phyloP scores from a whole-genome alignment of 1,140 invertebrate species.

The Calliopsis andreniformis region DNA sequence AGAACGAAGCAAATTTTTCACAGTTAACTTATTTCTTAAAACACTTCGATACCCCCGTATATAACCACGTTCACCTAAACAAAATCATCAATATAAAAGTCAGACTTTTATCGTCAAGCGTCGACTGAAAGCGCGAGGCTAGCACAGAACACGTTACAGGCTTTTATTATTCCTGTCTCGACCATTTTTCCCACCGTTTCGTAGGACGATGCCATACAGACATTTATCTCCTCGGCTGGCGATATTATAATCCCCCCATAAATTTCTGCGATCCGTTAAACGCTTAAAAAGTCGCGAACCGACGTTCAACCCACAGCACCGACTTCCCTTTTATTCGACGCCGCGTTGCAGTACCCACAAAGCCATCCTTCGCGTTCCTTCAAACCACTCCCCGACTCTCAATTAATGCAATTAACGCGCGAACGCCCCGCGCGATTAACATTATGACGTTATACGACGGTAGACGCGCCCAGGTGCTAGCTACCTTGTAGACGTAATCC shows the following conservation, averaged over 20 bases:
- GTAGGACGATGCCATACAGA: neutral
- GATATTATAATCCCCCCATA: slow-evolving; percentile 38
- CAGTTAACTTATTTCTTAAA: too few species aligned
- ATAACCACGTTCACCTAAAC: too few species aligned
- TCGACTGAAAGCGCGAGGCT: slow-evolving; percentile 4
- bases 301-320: neutral
- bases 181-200: slow-evolving; percentile 11
- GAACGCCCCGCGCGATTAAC: neutral
- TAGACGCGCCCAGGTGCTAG: neutral
- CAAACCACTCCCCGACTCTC: neutral
- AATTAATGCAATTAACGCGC: slow-evolving; percentile 14
- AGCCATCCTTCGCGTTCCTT: neutral
- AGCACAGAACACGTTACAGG: neutral
- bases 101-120: too few species aligned
- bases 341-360: neutral
- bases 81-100: too few species aligned
- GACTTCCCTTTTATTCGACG: slow-evolving; percentile 1
- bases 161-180: slow-evolving; percentile 3
- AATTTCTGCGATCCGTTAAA: slow-evolving; percentile 40
- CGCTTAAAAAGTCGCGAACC: slow-evolving; percentile 27
- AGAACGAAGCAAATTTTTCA: too few species aligned
- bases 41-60: too few species aligned
- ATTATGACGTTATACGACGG: slow-evolving; percentile 16
- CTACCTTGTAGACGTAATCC: neutral
- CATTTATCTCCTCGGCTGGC: slow-evolving; percentile 21